Evolutionary conservation across 2,888 invertebrate species (phyloP).

Genomic region (Punctoribates punctum): DNA sequence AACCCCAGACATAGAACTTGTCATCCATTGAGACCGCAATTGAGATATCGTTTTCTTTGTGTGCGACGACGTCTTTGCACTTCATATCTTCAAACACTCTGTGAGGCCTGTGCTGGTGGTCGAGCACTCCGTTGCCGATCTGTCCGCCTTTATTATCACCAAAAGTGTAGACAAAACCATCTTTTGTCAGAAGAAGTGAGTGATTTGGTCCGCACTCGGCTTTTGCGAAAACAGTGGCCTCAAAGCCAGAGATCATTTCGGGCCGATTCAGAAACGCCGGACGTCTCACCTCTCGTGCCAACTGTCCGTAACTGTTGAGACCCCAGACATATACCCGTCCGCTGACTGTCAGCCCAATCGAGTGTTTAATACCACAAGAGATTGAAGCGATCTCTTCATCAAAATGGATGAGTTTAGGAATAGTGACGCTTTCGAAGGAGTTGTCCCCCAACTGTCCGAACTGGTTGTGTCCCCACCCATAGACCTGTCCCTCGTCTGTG

Average conservation of each 20-base stretch:
- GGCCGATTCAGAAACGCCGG: no score
- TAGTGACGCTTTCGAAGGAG: no score
- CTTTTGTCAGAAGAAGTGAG: not conserved
- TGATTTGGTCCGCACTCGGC: not conserved
- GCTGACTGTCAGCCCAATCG: not conserved
- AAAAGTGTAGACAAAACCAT: not conserved
- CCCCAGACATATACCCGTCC: slow-evolving; percentile 12
- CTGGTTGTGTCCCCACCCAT: not conserved
- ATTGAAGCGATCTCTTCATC: no score
- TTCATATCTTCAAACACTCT: no score
- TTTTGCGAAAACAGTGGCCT: not conserved
- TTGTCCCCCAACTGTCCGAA: not conserved
- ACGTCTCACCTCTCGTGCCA: no score
- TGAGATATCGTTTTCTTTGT: no score
- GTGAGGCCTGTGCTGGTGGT: no score
- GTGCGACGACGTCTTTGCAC: no score
- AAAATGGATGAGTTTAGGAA: no score
- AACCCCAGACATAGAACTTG: no score
- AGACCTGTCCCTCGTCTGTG: not conserved
- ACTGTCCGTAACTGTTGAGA: not conserved
- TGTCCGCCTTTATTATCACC: not conserved
- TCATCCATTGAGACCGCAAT: no score
- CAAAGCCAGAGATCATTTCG: not conserved
- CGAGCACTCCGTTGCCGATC: not conserved
- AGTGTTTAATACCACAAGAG: not conserved